Base-by-base conservation (phyloP, 1,140 invertebrate genomes). In the Centruroides vittatus region DNA sequence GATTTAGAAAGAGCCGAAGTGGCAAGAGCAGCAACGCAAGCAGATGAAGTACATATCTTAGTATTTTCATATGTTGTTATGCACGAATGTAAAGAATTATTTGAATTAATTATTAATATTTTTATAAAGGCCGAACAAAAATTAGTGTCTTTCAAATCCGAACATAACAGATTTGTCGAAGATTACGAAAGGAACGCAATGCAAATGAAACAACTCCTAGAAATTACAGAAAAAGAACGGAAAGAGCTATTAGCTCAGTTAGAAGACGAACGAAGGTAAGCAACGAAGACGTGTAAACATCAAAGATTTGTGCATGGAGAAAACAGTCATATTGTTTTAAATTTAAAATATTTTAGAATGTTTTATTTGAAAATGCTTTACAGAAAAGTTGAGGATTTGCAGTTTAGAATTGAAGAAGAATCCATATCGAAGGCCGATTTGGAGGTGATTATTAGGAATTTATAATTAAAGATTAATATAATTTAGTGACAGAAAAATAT, bases 351-450 rank as follows among this genome's bases (percentile, higher is more conserved):
- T 8, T 41, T 41, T 41, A 41, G 41, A 41, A 41, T 41, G 41
- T 41, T 41, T 41, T 41, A 41, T 41, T 41, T 41, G 41, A 41
- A 41, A 41, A 41, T 62, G 55, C 54, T 36, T 61, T 51, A 58
- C 65, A 77, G 87, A 69, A 92, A 89, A 74, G 81, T 86, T 10
- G 93, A 98, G 78, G 93, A 97, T 74, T 76, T 95, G 54, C 82
- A 91, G 70, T 96, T 96, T 71, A 81, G 86, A 49, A 84, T 90
- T 63, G 92, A 96, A 77, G 93, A 96, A 74, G 89, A 91, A 68
- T 84, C 80, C 41, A 82, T 90, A 66, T 79, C 77, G 68, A 86
- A 85, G 74, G 81, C 82, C 68, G 86, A 89, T 70, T 78, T 89
- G 71, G 84, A 90, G 81, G 88, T 90, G 79, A 68, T 59, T 62